Base-by-base conservation (phyloP, 2,113 vertebrate genomes). In the Indicator indicator region DNA sequence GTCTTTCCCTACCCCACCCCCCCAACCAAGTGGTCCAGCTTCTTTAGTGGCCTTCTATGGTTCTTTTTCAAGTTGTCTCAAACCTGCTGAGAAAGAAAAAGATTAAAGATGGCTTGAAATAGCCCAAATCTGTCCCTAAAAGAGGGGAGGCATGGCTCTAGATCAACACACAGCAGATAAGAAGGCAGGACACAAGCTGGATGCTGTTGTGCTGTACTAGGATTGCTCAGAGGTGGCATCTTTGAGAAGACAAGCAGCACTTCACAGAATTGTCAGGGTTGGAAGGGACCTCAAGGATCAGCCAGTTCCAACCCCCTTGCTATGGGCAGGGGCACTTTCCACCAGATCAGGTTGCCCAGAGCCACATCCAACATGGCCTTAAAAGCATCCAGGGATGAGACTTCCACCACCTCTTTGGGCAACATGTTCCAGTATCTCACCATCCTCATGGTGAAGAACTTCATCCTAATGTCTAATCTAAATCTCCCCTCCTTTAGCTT, bases 41-140 rank as follows among this genome's bases (percentile, higher is more conserved):
- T 98, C 96, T 74, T 94, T 90, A 94, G 96, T 77, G 94, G 96
- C 94, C 94, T 95, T 91, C 93, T 98, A 98, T 1, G 97, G 97
- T 98, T 98, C 98, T 96, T 98, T 97, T 96, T 98, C 94, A 84
- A 94, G 96, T 59, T 97, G 97, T 98, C 97, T 98, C 98, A 98
- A 94, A 97, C 98, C 98, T 99, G 98, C 96, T 96, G 92, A 97
- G 96, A 98, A 94, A 98, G 65, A 97, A 32, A 96, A 54, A 95
- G 55, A 81, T 98, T 96, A 97, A 91, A 97, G 81, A 91, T 28
- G 28, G 18, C 86, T 88, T 80, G 79, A 70, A 95, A 81, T 44
- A 58, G 40, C 70, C 21, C 30, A 42, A 38, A 27, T 0, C 1
- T 11, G 28, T 6, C 20, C 30, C 42, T 77, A 58, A 86, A 62